A percentile compares a stretch with the other conserved stretches of the same genome.
phyloP scores from a whole-genome alignment of 2,113 vertebrate genomes.

The Pterocles orientalis region DNA sequence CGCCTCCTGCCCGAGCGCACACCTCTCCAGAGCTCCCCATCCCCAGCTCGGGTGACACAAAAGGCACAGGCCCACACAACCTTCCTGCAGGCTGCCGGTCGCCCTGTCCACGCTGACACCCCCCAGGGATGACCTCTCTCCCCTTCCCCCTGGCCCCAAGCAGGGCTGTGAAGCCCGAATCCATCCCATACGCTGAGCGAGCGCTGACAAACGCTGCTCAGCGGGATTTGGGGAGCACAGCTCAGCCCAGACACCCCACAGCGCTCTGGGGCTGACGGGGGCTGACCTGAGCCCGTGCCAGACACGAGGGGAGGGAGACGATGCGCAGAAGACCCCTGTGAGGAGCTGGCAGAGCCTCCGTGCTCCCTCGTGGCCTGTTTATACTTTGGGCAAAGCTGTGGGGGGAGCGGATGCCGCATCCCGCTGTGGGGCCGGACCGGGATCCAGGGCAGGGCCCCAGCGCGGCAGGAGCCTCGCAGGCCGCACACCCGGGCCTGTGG shows the following conservation, averaged over 20 bases:
- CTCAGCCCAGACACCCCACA: neutral
- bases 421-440: neutral
- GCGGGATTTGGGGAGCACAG: fast-evolving
- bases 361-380: neutral
- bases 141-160: neutral
- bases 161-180: neutral
- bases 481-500: neutral
- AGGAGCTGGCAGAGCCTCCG: neutral
- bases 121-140: too few species aligned
- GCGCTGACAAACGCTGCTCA: neutral
- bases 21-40: fast-evolving
- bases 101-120: fast-evolving
- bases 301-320: fast-evolving
- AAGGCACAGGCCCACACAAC: neutral
- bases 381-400: neutral
- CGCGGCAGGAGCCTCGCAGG: neutral
- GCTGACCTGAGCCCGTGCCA: fast-evolving
- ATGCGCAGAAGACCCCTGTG: fast-evolving
- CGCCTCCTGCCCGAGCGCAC: fast-evolving
- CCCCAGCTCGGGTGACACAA: fast-evolving
- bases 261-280: neutral
- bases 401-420: neutral
- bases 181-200: fast-evolving
- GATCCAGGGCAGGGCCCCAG: neutral
- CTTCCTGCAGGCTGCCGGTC: fast-evolving